Base-by-base conservation (phyloP, 2,797 vertebrate species). In the Sciaenops ocellatus region DNA sequence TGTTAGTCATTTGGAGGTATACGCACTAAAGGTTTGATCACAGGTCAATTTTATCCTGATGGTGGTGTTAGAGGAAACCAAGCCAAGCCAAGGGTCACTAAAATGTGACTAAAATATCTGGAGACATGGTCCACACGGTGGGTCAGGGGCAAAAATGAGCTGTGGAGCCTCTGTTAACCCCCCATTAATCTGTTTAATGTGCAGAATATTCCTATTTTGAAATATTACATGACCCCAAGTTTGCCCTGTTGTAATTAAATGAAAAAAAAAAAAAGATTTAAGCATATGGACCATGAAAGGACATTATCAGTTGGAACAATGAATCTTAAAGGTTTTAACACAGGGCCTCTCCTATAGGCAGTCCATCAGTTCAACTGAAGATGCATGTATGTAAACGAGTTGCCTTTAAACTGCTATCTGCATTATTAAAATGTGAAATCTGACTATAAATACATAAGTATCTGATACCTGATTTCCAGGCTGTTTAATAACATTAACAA, bases 401-500 rank as follows among this genome's bases (percentile, higher is more conserved):
- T 46, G 6, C 9, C 15, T 11, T 55, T n/a, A 28, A 7, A 18
- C 15, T 18, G 3, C 26, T 26, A 2, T 1, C 30, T 42, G 34
- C 18, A 65, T 30, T 34, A 0, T 38, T 26, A 41, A 34, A 34
- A 34, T 26, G 1, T 51, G 4, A 59, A 51, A 44, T 34, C 17
- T 57, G n/a, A 41, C 20, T n/a, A n/a, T n/a, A n/a, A n/a, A n/a
- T n/a, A n/a, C n/a, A n/a, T n/a, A n/a, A n/a, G n/a, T 34, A 8
- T 34, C 34, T 34, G 7, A 34, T 34, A 8, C 8, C 8, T 34
- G 34, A 34, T 34, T 34, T 34, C 8, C 34, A 34, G 8, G 34
- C 13, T 12, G 17, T 24, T 63, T 54, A 48, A 30, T 38, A 26
- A 44, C 13, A 57, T 7, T 61, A 68, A 69, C 17, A 50, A 79